Conservation (phyloP, 2,113 vertebrate species). For the Halichoerus grypus region DNA sequence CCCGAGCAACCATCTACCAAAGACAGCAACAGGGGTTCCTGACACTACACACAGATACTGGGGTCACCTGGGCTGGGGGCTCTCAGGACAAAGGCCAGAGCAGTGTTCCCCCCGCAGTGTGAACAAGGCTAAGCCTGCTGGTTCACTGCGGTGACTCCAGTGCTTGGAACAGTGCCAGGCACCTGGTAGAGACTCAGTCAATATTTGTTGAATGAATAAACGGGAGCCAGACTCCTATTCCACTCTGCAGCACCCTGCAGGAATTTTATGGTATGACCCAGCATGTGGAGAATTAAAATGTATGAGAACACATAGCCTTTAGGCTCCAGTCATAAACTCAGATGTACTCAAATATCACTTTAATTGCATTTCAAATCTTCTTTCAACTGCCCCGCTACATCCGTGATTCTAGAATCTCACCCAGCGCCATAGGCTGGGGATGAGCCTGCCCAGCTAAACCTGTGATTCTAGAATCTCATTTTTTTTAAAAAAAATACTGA, state of each 20-base stretch:
- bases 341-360: background rate
- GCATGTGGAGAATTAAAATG: background rate
- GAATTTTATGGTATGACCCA: background rate
- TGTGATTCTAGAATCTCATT: no score
- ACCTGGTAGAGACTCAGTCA: background rate
- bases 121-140: background rate
- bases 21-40: background rate
- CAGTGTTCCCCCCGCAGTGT: fast-evolving
- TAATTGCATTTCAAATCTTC: background rate
- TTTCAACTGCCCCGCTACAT: background rate
- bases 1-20: background rate
- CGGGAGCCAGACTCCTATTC: background rate
- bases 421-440: background rate
- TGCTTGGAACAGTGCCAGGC: background rate
- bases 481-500: no score
- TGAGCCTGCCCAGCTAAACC: background rate
- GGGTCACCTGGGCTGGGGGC: background rate
- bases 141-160: background rate
- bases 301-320: background rate
- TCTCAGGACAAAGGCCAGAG: background rate
- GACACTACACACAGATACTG: background rate
- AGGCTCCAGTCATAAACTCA: background rate
- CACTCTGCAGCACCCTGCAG: background rate
- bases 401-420: background rate
- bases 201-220: background rate